Conservation (phyloP, 2,888 invertebrate species). For the Platerodrilus igneus region DNA sequence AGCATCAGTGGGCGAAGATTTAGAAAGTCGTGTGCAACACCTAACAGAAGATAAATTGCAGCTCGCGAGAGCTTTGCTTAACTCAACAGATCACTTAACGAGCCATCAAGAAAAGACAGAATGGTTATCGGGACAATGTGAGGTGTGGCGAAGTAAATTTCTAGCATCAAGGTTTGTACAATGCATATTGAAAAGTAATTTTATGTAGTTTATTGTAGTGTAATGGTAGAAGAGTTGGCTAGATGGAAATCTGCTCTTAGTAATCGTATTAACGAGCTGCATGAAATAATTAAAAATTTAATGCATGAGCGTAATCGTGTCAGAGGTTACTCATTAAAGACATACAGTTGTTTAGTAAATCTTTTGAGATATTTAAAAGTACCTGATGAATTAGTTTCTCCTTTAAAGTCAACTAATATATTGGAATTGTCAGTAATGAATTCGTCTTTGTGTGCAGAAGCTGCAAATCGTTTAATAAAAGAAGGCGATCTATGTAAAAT, state of each 20-base stretch:
- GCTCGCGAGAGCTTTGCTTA: constrained; percentile 77
- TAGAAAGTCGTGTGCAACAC: constrained; percentile 83
- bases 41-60: constrained; percentile 90
- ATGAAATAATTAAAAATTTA: constrained; percentile 63
- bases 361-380: constrained; percentile 51
- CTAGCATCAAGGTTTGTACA: constrained; percentile 75
- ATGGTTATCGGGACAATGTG: constrained; percentile 88
- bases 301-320: constrained; percentile 66
- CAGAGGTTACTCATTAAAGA: constrained; percentile 59
- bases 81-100: constrained; percentile 78
- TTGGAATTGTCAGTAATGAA: constrained; percentile 61
- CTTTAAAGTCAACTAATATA: constrained; percentile 55
- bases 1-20: constrained; percentile 92
- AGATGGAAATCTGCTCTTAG: constrained; percentile 77
- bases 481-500: constrained; percentile 21
- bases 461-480: constrained; percentile 40
- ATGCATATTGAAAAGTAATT: not conserved
- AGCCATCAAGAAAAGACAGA: constrained; percentile 92
- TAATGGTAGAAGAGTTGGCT: constrained; percentile 90
- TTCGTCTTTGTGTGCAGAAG: constrained; percentile 58
- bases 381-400: constrained; percentile 36
- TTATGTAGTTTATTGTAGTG: constrained; percentile 51
- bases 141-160: constrained; percentile 96
- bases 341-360: constrained; percentile 57
- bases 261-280: constrained; percentile 64